These are phyloP conservation scores for Parapsyche elsis DNA, from an alignment of 1,140 invertebrate species.

Conservation along the genomic window DNA sequence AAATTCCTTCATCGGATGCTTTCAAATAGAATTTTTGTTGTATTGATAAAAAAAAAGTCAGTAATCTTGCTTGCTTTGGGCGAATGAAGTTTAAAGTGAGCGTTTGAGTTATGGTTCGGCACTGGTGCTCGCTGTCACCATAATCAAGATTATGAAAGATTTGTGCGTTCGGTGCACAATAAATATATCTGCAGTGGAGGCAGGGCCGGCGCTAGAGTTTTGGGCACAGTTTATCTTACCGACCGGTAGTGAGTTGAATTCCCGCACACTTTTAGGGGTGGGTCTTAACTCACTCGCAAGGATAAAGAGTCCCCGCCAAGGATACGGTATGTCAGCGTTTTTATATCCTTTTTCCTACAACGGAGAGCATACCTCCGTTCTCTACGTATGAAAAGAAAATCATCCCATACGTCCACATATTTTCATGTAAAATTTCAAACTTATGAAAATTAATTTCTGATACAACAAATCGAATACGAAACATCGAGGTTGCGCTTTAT, in stretches of 20 bases:
- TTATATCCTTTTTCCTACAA: constrained; percentile 48
- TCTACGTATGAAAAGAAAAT: too few relatives aligned
- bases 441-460: too few relatives aligned
- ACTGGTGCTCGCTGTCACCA: constrained; percentile 43
- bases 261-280: neutral
- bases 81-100: constrained; percentile 16
- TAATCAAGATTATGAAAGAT: constrained; percentile 67
- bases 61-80: neutral
- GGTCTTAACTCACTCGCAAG: constrained; percentile 50
- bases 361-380: constrained; percentile 42
- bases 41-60: too few relatives aligned
- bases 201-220: constrained; percentile 65
- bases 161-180: constrained; percentile 61
- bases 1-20: neutral
- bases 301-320: constrained; percentile 51
- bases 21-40: too few relatives aligned
- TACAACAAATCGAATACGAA: too few relatives aligned
- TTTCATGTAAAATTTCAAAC: too few relatives aligned
- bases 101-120: constrained; percentile 9
- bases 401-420: too few relatives aligned
- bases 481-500: too few relatives aligned
- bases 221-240: constrained; percentile 54
- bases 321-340: constrained; percentile 54
- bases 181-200: constrained; percentile 3
- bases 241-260: constrained; percentile 36